Evolutionary conservation across 2,797 vertebrate species (phyloP).

Genomic region (Euthynnus affinis): DNA sequence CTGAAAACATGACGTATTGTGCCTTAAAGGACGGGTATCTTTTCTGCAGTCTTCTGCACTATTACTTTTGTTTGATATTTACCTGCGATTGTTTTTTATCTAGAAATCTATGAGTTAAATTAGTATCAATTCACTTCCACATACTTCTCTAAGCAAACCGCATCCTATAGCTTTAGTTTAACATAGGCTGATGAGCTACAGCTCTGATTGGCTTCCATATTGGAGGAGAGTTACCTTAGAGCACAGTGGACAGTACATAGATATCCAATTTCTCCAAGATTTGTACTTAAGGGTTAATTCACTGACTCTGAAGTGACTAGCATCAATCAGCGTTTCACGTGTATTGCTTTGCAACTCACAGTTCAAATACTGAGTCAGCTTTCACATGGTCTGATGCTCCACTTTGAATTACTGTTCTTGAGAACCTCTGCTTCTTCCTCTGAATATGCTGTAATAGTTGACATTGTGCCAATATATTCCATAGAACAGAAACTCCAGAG

Average conservation of each 20-base stretch:
- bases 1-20: constrained; percentile 37
- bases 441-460: not conserved
- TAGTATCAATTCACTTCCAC: not conserved
- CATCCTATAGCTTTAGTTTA: constrained; percentile 12
- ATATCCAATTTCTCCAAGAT: not conserved
- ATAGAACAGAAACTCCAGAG: constrained; percentile 5
- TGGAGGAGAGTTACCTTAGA: not conserved
- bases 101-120: not conserved
- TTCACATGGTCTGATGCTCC: not conserved
- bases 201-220: not conserved
- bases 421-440: constrained; percentile 8
- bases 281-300: not conserved
- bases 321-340: not conserved
- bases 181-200: not conserved
- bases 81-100: not conserved
- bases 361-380: not conserved
- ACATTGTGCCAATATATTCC: not conserved
- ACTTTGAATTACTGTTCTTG: not conserved
- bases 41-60: constrained; percentile 4
- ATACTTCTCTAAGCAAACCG: not conserved
- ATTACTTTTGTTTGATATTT: not conserved
- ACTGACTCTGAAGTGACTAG: not conserved
- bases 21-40: constrained; percentile 47
- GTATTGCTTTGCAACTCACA: not conserved
- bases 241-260: not conserved